These are phyloP conservation scores for Nesidiocoris tenuis DNA, from an alignment of 2,888 invertebrate species.

Conservation along the genomic window DNA sequence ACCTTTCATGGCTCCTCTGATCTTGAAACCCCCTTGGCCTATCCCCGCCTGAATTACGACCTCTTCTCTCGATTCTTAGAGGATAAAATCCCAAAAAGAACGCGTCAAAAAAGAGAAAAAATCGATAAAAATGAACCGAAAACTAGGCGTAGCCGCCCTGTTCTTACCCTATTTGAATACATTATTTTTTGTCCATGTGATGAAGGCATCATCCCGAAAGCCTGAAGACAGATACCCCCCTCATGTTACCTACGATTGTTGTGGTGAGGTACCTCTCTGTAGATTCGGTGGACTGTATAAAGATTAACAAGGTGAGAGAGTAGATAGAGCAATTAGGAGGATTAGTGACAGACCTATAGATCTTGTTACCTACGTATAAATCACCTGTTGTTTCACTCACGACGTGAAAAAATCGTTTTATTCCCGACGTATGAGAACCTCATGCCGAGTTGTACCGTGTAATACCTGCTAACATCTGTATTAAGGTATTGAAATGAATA, in stretches of 20 bases:
- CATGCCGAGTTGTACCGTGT: not conserved
- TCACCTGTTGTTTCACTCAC: conserved; percentile 20
- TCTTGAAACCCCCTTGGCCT: conserved; percentile 4
- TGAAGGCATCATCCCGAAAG: conserved; percentile 27
- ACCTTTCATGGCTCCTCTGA: not conserved
- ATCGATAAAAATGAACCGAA: not conserved
- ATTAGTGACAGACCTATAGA: conserved; percentile 33
- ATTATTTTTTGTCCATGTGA: conserved; percentile 18
- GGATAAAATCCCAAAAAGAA: conserved; percentile 1
- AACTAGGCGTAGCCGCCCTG: conserved; percentile 16
- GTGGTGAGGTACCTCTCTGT: too few relatives aligned
- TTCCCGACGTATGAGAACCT: not conserved
- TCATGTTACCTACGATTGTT: not conserved
- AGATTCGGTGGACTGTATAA: not conserved
- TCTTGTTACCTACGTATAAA: conserved; percentile 18
- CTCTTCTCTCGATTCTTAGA: conserved; percentile 4
- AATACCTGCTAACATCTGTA: not conserved
- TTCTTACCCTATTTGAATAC: conserved; percentile 5
- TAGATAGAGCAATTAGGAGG: conserved; percentile 27
- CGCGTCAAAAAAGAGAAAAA: conserved; percentile 6
- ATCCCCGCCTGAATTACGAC: conserved; percentile 20
- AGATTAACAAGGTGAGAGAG: conserved; percentile 38
- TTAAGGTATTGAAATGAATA: too few relatives aligned
- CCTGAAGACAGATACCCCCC: conserved; percentile 6
- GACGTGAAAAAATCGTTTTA: not conserved